phyloP scores from a whole-genome alignment of 2,888 invertebrate genomes.

The Dicyrtomina minuta region DNA sequence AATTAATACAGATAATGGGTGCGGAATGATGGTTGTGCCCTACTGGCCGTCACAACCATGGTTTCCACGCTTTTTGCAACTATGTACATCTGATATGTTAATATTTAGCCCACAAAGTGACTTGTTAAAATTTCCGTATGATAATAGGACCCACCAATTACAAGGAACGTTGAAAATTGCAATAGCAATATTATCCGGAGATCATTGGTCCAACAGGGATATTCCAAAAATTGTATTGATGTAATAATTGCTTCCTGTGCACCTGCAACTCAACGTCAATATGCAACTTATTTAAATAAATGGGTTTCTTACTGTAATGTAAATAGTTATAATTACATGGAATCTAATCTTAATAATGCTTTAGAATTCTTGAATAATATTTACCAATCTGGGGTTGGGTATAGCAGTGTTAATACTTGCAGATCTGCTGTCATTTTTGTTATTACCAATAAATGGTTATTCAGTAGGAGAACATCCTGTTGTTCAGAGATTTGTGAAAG shows the following conservation, averaged over 20 bases:
- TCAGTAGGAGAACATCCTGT: slow-evolving; percentile 18
- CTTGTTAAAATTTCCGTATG: not conserved
- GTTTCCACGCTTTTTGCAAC: no score
- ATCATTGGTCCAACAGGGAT: not conserved
- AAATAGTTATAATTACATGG: no score
- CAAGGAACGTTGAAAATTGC: not conserved
- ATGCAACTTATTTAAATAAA: not conserved
- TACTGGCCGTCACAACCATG: no score
- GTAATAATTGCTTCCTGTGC: not conserved
- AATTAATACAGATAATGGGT: not conserved
- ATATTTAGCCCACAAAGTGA: not conserved
- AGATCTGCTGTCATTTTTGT: no score
- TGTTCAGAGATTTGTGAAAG: slow-evolving; percentile 22
- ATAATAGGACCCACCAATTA: not conserved
- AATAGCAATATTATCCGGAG: no score
- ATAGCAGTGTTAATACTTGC: no score
- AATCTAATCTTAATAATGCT: slow-evolving; percentile 2
- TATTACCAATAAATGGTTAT: not conserved
- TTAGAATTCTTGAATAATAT: slow-evolving; percentile 9
- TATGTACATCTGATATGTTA: not conserved
- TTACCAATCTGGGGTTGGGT: no score
- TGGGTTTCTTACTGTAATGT: slow-evolving; percentile 4
- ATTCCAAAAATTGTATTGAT: not conserved
- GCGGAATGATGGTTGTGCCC: not conserved
- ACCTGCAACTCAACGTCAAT: no score